phyloP scores from a whole-genome alignment of 37 sponge, comb jelly and placozoan species.

The Oopsacas minuta region DNA sequence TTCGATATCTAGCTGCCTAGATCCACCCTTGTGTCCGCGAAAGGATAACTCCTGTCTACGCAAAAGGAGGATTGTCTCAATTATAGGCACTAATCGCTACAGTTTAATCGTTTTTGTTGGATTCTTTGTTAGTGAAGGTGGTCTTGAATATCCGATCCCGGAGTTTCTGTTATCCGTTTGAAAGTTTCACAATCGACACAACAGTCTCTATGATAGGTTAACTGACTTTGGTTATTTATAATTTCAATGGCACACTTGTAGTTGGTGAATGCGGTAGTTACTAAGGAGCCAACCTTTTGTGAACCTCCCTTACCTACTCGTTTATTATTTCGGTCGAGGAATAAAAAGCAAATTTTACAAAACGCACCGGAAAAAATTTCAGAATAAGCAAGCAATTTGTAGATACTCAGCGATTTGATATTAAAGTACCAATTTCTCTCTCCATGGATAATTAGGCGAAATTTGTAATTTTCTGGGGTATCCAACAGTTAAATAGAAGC shows the following conservation, averaged over 20 bases:
- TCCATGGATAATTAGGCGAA: background rate
- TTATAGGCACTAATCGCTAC: background rate
- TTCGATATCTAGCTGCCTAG: background rate
- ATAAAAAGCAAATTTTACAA: background rate
- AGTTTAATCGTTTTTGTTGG: constrained; percentile 1
- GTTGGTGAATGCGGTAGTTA: constrained; percentile 4
- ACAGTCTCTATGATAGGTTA: background rate
- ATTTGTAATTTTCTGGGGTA: background rate
- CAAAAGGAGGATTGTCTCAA: background rate
- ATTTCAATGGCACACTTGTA: too few relatives aligned
- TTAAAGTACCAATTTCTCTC: too few relatives aligned
- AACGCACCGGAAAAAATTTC: background rate
- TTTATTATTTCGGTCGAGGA: background rate
- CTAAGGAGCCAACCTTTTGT: constrained; percentile 11
- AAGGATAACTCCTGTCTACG: background rate
- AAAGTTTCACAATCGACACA: background rate
- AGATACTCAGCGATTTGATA: background rate
- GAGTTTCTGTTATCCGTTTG: too few relatives aligned
- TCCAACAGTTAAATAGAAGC: background rate
- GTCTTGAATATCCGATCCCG: constrained; percentile 14
- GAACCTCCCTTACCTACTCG: background rate
- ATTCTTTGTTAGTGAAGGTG: background rate
- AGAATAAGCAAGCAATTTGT: constrained; percentile 4
- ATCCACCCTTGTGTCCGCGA: background rate
- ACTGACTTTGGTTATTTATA: too few relatives aligned